phyloP scores from a whole-genome alignment of 2,888 invertebrate species.

The Chironomus tentans region DNA sequence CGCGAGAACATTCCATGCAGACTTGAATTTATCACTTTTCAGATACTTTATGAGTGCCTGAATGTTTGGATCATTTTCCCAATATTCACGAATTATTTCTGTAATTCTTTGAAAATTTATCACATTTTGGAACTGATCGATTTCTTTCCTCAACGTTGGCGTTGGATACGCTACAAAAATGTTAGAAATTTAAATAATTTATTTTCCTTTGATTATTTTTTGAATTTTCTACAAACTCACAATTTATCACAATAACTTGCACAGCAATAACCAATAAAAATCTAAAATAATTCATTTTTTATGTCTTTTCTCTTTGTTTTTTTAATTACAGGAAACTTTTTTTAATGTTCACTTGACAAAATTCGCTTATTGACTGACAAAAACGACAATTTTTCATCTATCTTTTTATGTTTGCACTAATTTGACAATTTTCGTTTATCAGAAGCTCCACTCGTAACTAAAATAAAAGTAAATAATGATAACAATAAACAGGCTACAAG shows the following conservation, averaged over 20 bases:
- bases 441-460: background rate
- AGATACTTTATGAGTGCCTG: background rate
- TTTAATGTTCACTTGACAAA: background rate
- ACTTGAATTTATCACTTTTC: background rate
- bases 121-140: background rate
- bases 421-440: background rate
- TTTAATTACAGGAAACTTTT: too few relatives aligned
- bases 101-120: background rate
- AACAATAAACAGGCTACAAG: background rate
- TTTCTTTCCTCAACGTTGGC: background rate
- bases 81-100: conserved; percentile 8
- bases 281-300: background rate
- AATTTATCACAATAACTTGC: conserved; percentile 7
- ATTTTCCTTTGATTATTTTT: background rate
- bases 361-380: background rate
- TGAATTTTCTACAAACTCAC: background rate
- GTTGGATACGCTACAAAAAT: conserved; percentile 4
- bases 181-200: background rate
- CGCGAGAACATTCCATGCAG: background rate
- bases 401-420: conserved; percentile 6
- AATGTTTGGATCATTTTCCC: background rate
- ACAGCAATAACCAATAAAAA: background rate
- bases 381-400: background rate
- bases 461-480: background rate
- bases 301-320: background rate